Evolutionary conservation across 2,888 invertebrate genomes (phyloP), one percentile per base, ranked within the genome.

Genomic region (Eilema depressum): DNA sequence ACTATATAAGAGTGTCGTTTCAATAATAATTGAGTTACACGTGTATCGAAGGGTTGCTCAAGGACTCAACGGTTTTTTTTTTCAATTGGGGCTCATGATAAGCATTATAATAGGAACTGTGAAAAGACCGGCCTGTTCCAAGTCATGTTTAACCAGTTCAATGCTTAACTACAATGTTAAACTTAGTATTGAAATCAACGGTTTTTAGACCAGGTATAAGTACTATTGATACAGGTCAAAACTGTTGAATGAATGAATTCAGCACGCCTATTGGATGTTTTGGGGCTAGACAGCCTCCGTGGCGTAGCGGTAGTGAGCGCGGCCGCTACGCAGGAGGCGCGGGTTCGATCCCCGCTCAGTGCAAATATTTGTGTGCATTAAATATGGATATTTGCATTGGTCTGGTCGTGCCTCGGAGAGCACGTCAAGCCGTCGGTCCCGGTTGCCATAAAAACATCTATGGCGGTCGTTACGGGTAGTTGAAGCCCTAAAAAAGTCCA

Each of bases 141-240:
- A 25, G 5, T 56, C 57, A 26, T 12, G 59, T 17, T 11, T 37
- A 20, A 66, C 59, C 26, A 25, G 33, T 66, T 47, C 20, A 47
- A 20, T 59, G 60, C 33, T 37, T 37, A n/a, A n/a, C n/a, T n/a
- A 12, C 7, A 4, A 56, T 12, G 57, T 33, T 37, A 17, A 37
- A 86, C 20, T 28, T 60, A 41, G 63, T 26, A 17, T 63, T 41
- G 7, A 25, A 47, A 11, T 10, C 20, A 63, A 63, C 41, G 63
- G 47, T 47, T 63, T n/a, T 47, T 47, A 0, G 5, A 25, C 33
- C 23, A 20, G 41, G 4, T 7, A 47, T 47, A n/a, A n/a, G n/a
- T n/a, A 20, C 47, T 5, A 47, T 47, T 47, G 47, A 47, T 20
- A 47, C 17, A 41, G 0, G 20, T 5, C 47, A 5, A 20, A 20